Conservation (phyloP, 1,140 invertebrate species). For the Drosophila elegans region DNA sequence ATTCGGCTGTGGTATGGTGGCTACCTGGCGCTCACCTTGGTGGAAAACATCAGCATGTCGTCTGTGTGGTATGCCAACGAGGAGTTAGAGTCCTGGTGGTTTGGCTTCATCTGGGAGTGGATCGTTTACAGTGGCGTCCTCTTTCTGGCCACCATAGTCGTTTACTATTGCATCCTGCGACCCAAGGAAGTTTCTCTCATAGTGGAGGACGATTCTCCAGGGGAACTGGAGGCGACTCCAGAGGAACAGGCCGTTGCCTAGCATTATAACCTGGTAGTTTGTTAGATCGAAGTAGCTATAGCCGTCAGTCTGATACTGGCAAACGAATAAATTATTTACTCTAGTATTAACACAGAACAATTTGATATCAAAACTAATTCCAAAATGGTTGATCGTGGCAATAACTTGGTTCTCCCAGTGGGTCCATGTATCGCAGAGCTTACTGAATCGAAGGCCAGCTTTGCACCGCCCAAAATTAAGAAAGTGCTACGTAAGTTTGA, state of each 20-base stretch:
- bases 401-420: conserved; percentile 32
- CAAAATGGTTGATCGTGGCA: conserved; percentile 31
- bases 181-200: conserved; percentile 86
- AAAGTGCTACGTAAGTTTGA: conserved; percentile 50
- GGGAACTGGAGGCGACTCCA: not conserved
- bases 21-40: conserved; percentile 88
- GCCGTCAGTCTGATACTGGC: conserved; percentile 25
- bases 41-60: conserved; percentile 88
- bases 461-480: conserved; percentile 56
- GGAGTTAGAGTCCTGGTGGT: conserved; percentile 87
- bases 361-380: not conserved
- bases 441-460: conserved; percentile 61
- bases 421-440: conserved; percentile 37
- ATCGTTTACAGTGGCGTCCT: conserved; percentile 85
- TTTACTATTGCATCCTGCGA: conserved; percentile 86
- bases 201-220: conserved; percentile 56
- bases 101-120: conserved; percentile 86
- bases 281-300: conserved; percentile 36
- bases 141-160: conserved; percentile 85
- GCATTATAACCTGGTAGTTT: conserved; percentile 11
- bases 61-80: conserved; percentile 88
- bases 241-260: conserved; percentile 49
- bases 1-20: conserved; percentile 88
- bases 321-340: conserved; percentile 70
- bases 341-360: conserved; percentile 30